Conservation (phyloP, 2,113 vertebrate genomes). For the Piprites chloris region DNA sequence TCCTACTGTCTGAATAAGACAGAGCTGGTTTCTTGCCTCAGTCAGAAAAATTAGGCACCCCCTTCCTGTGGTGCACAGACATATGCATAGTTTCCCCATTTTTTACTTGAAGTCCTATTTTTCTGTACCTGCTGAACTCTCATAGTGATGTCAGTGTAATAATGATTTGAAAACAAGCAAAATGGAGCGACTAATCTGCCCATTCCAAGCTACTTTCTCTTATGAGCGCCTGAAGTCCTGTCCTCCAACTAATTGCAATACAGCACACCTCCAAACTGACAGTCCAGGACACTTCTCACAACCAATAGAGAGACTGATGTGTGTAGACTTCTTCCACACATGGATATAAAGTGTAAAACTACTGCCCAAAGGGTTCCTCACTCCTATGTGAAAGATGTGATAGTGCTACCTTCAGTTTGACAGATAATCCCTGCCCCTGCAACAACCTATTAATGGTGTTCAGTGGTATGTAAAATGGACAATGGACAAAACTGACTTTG, state of each 20-base stretch:
- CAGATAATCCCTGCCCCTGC: rapidly evolving
- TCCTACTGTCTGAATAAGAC: background rate
- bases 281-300: background rate
- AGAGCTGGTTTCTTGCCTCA: background rate
- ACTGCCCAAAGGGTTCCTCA: background rate
- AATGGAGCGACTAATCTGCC: background rate
- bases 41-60: background rate
- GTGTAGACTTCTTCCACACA: rapidly evolving
- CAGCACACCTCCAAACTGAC: background rate
- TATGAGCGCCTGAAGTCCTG: background rate
- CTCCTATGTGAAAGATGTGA: background rate
- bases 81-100: background rate
- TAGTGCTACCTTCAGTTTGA: background rate
- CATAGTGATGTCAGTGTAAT: background rate
- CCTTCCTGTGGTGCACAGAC: background rate
- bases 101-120: background rate
- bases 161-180: background rate
- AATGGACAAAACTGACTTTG: background rate
- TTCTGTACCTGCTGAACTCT: background rate
- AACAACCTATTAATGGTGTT: background rate
- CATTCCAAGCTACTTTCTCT: background rate
- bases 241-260: background rate
- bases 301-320: background rate
- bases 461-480: background rate
- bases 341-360: background rate